Base-by-base conservation (phyloP, 2,113 vertebrate species). In the Indicator maculatus region DNA sequence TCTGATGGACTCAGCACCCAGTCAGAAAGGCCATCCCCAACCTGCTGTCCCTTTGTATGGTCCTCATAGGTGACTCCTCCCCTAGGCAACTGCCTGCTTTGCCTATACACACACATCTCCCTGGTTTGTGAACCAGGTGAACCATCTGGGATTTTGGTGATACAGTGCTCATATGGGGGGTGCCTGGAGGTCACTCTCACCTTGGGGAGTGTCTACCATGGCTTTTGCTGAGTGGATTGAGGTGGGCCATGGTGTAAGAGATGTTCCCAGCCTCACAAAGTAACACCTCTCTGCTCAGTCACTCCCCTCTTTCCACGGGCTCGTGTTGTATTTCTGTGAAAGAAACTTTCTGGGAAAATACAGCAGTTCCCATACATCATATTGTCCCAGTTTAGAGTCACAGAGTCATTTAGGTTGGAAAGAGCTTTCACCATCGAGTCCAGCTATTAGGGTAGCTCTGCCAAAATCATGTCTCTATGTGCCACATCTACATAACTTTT, bases 291-390 rank as follows among this genome's bases (percentile, higher is more conserved):
- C 59, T 91, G 67, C 31, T 30, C 26, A 77, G 41, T 38, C 69
- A 70, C 31, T 89, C 36, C 33, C 28, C 0, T 1, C 69, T 80
- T 94, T 64, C 63, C 59, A 47, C 18, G 79, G 52, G 30, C 59
- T 89, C 31, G 6, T 41, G 41, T 19, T 72, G 26, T 78, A 44
- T 53, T 89, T 55, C 30, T 55, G 84, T 89, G 44, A 55, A 90
- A 93, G 50, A 85, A 76, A 36, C 20, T 88, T 92, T 86, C 76
- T 89, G 89, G 64, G 84, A 89, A 96, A 87, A 90, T 28, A 56
- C 64, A 87, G 61, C 81, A 88, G 82, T 94, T 90, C 86, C 72
- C 73, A 84, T 64, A 56, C 9, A 79, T 86, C 70, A 50, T 36
- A 63, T 80, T 92, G 61, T 47, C 63, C 56, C 24, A 38, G 66